Conservation (phyloP, 92 coral and sea anemone genomes). For the Plumapathes pennacea region DNA sequence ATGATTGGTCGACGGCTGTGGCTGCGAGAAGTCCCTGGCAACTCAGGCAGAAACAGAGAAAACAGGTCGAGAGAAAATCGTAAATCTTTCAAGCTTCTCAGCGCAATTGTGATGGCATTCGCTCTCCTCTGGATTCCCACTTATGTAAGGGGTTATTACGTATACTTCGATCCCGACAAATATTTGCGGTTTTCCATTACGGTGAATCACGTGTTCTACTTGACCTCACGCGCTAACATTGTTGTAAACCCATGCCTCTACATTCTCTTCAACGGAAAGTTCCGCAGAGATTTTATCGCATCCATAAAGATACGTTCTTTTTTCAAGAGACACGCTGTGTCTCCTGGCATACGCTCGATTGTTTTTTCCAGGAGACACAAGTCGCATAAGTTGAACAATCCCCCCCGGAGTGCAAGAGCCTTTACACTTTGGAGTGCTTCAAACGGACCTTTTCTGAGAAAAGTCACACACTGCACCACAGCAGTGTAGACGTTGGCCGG, state of each 20-base stretch:
- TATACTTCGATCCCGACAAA: conserved; percentile 15
- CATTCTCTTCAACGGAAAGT: conserved; percentile 52
- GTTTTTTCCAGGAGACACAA: no score
- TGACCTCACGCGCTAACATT: conserved; percentile 61
- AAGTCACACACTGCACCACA: no score
- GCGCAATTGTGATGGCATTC: conserved; percentile 22
- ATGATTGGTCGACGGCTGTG: conserved; percentile 32
- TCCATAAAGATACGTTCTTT: no score
- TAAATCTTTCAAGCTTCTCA: conserved; percentile 25
- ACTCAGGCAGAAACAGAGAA: conserved; percentile 13
- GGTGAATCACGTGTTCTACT: conserved; percentile 21
- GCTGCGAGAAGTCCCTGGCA: conserved; percentile 32
- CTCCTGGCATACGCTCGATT: no score
- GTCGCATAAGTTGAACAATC: no score
- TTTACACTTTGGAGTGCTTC: no score
- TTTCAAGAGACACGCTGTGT: no score
- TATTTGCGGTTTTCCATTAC: conserved; percentile 7
- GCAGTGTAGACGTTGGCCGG: no score
- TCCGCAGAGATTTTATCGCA: conserved; percentile 67
- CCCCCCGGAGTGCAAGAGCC: no score
- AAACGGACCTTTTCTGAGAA: no score
- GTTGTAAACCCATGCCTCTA: conserved; percentile 59
- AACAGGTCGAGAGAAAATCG: conserved; percentile 26
- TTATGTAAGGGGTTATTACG: conserved; percentile 20
- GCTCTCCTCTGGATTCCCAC: conserved; percentile 48